Base-by-base conservation (phyloP, 2,113 vertebrate species). In the Chlorodrepanis virens region DNA sequence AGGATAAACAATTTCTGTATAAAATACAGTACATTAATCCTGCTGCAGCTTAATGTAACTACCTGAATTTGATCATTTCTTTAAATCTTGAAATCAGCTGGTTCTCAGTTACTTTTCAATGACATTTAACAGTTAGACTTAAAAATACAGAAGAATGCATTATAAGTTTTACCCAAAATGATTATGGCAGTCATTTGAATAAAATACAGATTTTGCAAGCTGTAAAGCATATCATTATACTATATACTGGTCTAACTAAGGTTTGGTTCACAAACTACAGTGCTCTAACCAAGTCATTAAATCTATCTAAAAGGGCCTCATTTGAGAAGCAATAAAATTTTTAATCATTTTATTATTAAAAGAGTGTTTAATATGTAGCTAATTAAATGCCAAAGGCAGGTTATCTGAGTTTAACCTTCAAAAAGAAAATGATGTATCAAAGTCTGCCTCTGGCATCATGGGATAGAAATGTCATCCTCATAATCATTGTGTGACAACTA, bases 321-420 rank as follows among this genome's bases (percentile, higher is more conserved):
- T 99, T 99, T 99, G 98, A 99, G 98, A 98, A 98, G 99, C 99
- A 99, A 99, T 99, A 99, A 99, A 99, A 98, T 98, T 99, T 99
- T 99, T 99, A 99, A 99, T 99, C 98, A 99, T 99, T 99, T 99
- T 99, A 99, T 99, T 99, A 99, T 99, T 99, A 99, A 99, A 99
- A 99, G 99, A 99, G 99, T 99, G 99, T 99, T 99, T 99, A 99
- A 99, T 99, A 99, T 99, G 99, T 99, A 99, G 98, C 99, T 99
- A 99, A 99, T 99, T 99, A 99, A 99, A 99, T 99, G 99, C 99
- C 99, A 99, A 99, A 99, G 99, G 99, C 99, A 99, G 99, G 99
- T 99, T 99, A 99, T 99, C 99, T 99, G 98, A 99, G 99, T 99
- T 99, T 99, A 99, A 99, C 99, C 99, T 99, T 99, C 99, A 99